phyloP scores from a whole-genome alignment of 2,888 invertebrate species.

The Helicoverpa assulta region DNA sequence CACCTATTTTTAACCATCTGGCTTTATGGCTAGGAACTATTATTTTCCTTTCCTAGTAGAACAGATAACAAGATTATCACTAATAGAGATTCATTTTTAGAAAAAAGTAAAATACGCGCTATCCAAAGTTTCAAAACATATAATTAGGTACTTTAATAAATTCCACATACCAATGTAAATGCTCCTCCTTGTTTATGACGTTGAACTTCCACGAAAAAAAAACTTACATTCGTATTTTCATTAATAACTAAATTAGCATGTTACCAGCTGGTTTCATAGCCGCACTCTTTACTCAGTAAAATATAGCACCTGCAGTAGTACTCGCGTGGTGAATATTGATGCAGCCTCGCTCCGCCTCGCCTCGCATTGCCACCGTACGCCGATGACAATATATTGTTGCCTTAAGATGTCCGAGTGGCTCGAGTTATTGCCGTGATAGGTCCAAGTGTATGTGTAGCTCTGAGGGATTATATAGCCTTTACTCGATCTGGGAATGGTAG shows the following conservation, averaged over 20 bases:
- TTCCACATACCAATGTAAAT: too few relatives aligned
- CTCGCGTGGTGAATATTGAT: conserved; percentile 67
- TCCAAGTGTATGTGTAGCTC: neutral
- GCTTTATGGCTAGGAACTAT: accelerated
- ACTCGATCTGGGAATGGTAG: too few relatives aligned
- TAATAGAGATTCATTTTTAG: too few relatives aligned
- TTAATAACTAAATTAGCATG: conserved; percentile 3
- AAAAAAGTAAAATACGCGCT: too few relatives aligned
- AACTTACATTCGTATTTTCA: neutral
- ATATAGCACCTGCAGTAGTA: conserved; percentile 77
- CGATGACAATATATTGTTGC: conserved; percentile 29
- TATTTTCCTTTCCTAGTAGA: too few relatives aligned
- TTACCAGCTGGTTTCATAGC: conserved; percentile 44
- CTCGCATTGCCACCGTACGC: conserved; percentile 32
- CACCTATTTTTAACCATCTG: neutral
- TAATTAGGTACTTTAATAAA: too few relatives aligned
- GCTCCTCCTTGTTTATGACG: neutral
- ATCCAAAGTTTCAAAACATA: too few relatives aligned
- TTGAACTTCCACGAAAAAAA: neutral
- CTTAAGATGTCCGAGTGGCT: conserved; percentile 12
- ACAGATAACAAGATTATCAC: too few relatives aligned
- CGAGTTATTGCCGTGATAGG: neutral
- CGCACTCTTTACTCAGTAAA: conserved; percentile 67
- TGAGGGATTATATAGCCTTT: too few relatives aligned
- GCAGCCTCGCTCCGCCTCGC: conserved; percentile 48